These are phyloP conservation scores for Netelia melanura DNA, from an alignment of 2,888 invertebrate genomes.

Conservation along the genomic window DNA sequence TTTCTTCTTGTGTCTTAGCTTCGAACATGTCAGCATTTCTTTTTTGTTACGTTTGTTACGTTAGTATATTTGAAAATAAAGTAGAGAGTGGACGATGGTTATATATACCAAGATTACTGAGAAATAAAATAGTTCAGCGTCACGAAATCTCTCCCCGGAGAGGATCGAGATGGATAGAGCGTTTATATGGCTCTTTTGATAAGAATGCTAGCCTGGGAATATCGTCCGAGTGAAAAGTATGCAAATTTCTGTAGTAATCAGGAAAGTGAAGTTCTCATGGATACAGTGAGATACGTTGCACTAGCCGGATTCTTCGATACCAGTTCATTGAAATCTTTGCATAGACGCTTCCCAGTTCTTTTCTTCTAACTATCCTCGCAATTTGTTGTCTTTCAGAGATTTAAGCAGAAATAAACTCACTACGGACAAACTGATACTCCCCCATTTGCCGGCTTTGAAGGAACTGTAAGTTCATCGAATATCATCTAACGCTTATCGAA, in stretches of 20 bases:
- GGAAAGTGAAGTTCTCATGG: conserved; percentile 61
- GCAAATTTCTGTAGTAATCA: conserved; percentile 51
- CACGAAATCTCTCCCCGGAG: conserved; percentile 7
- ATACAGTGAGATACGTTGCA: conserved; percentile 25
- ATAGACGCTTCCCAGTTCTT: neutral
- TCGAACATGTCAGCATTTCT: neutral
- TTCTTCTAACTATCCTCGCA: neutral
- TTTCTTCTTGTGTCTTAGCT: neutral
- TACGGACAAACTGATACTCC: conserved; percentile 84
- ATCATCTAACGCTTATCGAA: neutral
- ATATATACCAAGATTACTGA: neutral
- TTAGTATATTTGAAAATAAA: neutral
- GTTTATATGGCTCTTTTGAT: neutral
- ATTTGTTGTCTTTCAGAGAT: conserved; percentile 75
- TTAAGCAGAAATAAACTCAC: conserved; percentile 86
- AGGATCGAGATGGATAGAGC: conserved; percentile 1
- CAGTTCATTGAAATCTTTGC: conserved; percentile 13
- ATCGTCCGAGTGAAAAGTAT: conserved; percentile 39
- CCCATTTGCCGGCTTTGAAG: conserved; percentile 84
- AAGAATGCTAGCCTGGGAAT: conserved; percentile 7
- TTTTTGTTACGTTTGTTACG: neutral
- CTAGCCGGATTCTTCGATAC: conserved; percentile 1
- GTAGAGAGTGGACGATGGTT: neutral
- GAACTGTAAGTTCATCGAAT: conserved; percentile 75
- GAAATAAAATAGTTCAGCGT: conserved; percentile 17